phyloP scores from a whole-genome alignment of 2,888 invertebrate genomes.

The Lochmaea crataegi region DNA sequence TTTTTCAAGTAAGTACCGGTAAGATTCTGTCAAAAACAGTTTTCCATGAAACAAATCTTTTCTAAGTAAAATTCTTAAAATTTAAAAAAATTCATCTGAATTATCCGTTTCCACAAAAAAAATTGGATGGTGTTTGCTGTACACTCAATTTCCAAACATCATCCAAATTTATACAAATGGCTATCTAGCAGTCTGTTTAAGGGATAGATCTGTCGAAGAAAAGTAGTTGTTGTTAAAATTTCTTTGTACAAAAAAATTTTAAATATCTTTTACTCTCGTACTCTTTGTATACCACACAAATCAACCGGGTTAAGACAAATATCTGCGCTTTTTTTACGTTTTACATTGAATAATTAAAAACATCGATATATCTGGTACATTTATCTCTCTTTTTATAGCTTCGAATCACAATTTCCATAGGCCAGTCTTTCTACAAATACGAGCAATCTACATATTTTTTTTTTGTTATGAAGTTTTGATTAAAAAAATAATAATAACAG shows the following conservation, averaged over 20 bases:
- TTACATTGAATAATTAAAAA: slow-evolving; percentile 28
- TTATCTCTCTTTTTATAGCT: slow-evolving; percentile 20
- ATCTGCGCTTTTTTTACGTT: slow-evolving; percentile 24
- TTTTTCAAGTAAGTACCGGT: too few relatives aligned
- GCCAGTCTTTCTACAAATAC: slow-evolving; percentile 12
- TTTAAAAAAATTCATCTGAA: too few relatives aligned
- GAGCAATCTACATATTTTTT: not conserved
- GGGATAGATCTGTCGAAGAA: not conserved
- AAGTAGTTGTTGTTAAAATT: slow-evolving; percentile 6
- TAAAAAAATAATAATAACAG: too few relatives aligned
- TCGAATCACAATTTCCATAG: slow-evolving; percentile 36
- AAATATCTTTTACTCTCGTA: slow-evolving; percentile 38
- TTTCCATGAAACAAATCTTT: too few relatives aligned
- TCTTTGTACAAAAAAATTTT: slow-evolving; percentile 32
- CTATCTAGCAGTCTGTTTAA: not conserved
- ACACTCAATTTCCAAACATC: not conserved
- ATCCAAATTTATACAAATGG: not conserved
- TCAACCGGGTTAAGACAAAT: slow-evolving; percentile 20
- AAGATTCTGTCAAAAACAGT: too few relatives aligned
- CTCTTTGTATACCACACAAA: slow-evolving; percentile 22
- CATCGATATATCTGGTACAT: slow-evolving; percentile 30
- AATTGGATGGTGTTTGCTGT: not conserved
- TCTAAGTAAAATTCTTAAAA: too few relatives aligned
- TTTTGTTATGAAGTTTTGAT: too few relatives aligned
- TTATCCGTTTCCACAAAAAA: too few relatives aligned